phyloP scores from a whole-genome alignment of 1,140 invertebrate species.

The Formica exsecta region DNA sequence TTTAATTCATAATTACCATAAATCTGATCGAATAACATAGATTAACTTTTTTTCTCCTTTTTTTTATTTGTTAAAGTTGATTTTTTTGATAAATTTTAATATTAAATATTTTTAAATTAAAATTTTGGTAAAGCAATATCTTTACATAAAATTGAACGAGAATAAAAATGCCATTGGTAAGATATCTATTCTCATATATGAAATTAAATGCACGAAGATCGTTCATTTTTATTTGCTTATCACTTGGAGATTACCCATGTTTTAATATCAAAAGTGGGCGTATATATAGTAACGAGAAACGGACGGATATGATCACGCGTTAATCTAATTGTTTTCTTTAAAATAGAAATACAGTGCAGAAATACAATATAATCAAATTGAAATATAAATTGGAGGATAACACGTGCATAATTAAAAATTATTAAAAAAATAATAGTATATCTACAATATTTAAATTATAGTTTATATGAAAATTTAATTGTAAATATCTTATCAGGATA shows the following conservation, averaged over 20 bases:
- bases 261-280: neutral
- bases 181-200: neutral
- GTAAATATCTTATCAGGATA: neutral
- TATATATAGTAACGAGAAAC: neutral
- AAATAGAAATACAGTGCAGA: too few species aligned
- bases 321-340: neutral
- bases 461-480: neutral
- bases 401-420: neutral
- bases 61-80: neutral
- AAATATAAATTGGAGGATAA: too few species aligned
- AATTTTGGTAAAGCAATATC: neutral
- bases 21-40: too few species aligned
- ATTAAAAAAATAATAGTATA: neutral
- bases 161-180: neutral
- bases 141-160: neutral
- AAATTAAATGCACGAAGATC: neutral
- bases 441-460: neutral
- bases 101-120: constrained; percentile 2
- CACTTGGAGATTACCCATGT: neutral
- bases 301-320: neutral
- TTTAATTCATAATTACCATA: neutral
- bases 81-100: constrained; percentile 18
- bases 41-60: neutral
- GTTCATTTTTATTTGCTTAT: neutral
- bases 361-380: too few species aligned